A percentile compares a stretch with the other conserved stretches of the same genome.
phyloP scores from a whole-genome alignment of 2,888 invertebrate genomes.

The Ditula angustiorana region DNA sequence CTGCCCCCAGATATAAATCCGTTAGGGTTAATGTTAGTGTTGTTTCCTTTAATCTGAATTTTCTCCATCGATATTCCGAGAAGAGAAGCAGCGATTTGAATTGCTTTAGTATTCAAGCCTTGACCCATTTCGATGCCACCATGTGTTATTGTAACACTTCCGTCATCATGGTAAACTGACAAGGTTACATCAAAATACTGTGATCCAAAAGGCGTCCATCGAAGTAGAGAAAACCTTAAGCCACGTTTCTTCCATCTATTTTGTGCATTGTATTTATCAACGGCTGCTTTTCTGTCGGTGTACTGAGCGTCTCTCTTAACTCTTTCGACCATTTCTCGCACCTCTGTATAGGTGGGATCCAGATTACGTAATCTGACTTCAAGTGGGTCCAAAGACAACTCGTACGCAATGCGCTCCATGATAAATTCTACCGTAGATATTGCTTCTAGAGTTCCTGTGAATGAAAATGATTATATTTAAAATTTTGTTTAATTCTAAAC shows the following conservation, averaged over 20 bases:
- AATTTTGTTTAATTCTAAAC: background rate
- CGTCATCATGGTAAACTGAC: conserved; percentile 84
- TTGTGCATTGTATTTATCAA: conserved; percentile 80
- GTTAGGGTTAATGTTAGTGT: conserved; percentile 83
- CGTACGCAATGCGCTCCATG: conserved; percentile 86
- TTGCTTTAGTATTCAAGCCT: conserved; percentile 89
- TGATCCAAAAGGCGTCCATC: conserved; percentile 76
- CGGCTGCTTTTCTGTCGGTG: conserved; percentile 66
- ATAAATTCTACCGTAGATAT: conserved; percentile 81
- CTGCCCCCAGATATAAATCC: conserved; percentile 87
- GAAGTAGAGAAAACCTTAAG: conserved; percentile 85
- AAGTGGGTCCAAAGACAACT: conserved; percentile 76
- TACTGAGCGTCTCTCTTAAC: conserved; percentile 79
- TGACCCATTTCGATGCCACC: conserved; percentile 89
- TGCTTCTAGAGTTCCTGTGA: conserved; percentile 74
- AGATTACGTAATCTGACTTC: conserved; percentile 81
- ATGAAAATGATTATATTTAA: conserved; percentile 24
- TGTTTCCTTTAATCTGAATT: conserved; percentile 43
- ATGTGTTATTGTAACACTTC: conserved; percentile 87
- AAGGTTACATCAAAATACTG: conserved; percentile 78
- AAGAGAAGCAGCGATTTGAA: conserved; percentile 87
- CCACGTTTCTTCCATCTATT: conserved; percentile 91
- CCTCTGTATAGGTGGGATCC: conserved; percentile 43
- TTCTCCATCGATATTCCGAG: conserved; percentile 87
- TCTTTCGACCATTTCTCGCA: conserved; percentile 75